Evolutionary conservation across 2,113 vertebrate species (phyloP).

Genomic region (Notothenia coriiceps): DNA sequence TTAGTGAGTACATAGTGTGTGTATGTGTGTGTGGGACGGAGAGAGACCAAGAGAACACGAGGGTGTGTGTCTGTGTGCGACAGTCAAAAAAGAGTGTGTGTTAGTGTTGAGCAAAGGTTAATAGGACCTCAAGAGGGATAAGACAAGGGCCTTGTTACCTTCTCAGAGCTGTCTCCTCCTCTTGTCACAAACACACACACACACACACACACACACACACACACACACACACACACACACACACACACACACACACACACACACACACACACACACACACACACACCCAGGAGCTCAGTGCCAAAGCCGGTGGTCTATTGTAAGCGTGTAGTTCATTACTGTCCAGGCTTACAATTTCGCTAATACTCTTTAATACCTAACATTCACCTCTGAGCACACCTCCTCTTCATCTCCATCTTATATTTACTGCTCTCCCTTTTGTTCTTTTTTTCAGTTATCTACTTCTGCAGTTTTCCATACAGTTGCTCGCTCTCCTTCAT

Average conservation of each 20-base stretch:
- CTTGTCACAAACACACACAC: constrained; percentile 9
- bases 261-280: constrained; percentile 4
- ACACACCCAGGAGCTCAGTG: constrained; percentile 17
- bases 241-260: constrained; percentile 34
- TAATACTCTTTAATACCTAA: constrained; percentile 59
- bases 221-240: constrained; percentile 25
- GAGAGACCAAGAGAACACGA: constrained; percentile 27
- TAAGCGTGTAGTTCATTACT: constrained; percentile 62
- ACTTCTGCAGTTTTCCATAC: no score
- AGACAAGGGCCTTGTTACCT: constrained; percentile 63
- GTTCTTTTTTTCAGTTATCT: not conserved
- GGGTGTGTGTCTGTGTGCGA: constrained; percentile 25
- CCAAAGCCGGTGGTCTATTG: constrained; percentile 49
- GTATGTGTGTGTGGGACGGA: not conserved
- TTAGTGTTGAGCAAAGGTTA: constrained; percentile 68
- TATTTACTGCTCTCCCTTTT: not conserved
- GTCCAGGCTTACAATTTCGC: constrained; percentile 48
- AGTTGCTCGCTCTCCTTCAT: not conserved
- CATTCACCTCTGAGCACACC: constrained; percentile 33
- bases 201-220: constrained; percentile 21
- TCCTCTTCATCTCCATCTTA: not conserved
- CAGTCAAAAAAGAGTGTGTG: constrained; percentile 37
- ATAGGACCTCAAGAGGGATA: constrained; percentile 75
- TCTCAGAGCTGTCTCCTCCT: constrained; percentile 53
- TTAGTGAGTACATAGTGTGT: constrained; percentile 25